Evolutionary conservation across 2,113 vertebrate species (phyloP).

Genomic region (Corythornis madagascariensis): DNA sequence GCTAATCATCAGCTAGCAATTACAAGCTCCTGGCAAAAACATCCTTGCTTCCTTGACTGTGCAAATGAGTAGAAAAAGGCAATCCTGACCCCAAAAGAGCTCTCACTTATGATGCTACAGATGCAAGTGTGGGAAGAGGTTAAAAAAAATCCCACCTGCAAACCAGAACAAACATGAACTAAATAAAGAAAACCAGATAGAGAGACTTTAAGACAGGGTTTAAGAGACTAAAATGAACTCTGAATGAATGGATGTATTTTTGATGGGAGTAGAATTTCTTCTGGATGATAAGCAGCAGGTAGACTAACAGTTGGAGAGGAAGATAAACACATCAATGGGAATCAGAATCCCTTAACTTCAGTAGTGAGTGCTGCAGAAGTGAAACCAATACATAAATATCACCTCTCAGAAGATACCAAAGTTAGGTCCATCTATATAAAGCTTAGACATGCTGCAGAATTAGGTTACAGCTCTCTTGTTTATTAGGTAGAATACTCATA

Average conservation of each 20-base stretch:
- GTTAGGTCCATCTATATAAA: not conserved
- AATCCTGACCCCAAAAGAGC: not conserved
- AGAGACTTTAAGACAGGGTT: not conserved
- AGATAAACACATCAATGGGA: not conserved
- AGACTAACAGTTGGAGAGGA: not conserved
- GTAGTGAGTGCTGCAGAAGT: not conserved
- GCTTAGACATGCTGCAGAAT: not conserved
- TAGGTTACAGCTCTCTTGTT: not conserved
- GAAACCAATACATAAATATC: not conserved
- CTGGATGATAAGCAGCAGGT: not conserved
- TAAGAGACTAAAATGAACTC: not conserved
- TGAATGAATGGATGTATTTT: not conserved
- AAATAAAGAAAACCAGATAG: not conserved
- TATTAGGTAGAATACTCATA: not conserved
- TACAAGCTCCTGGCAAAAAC: constrained; percentile 1
- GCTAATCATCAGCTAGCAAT: not conserved
- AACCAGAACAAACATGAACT: not conserved
- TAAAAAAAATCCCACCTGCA: not conserved
- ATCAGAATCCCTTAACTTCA: not conserved
- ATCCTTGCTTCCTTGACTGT: not conserved
- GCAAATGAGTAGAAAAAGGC: constrained; percentile 28
- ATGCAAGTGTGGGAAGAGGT: not conserved
- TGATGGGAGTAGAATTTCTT: not conserved
- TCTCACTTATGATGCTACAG: not conserved
- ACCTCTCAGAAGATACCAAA: not conserved